Evolutionary conservation across 2,113 vertebrate genomes (phyloP).

Genomic region (Tor tambroides): DNA sequence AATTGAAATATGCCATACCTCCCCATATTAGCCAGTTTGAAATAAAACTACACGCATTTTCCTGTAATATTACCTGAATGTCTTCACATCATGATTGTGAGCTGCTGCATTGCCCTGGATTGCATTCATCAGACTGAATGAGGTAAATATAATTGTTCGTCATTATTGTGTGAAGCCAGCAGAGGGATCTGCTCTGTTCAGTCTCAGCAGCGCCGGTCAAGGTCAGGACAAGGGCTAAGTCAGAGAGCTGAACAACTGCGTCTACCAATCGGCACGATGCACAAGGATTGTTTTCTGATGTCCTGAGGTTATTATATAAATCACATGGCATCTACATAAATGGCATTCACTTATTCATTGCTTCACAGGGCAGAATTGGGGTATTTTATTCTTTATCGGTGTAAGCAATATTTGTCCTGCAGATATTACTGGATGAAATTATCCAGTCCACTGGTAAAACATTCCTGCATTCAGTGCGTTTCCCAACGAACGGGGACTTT

Average conservation of each 20-base stretch:
- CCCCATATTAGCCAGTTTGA: not conserved
- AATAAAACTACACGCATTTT: not conserved
- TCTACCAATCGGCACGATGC: not conserved
- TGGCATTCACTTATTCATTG: not conserved
- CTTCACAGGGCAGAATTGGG: not conserved
- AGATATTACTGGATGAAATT: not conserved
- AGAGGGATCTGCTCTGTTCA: conserved; percentile 39
- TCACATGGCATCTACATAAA: conserved; percentile 13
- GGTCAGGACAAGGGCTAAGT: conserved; percentile 39
- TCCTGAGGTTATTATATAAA: not conserved
- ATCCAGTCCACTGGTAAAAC: not conserved
- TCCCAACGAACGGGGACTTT: not conserved
- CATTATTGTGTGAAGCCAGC: conserved; percentile 9
- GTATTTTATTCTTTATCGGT: not conserved
- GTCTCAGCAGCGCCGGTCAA: conserved; percentile 4
- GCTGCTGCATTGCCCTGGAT: not conserved
- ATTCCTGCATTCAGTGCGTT: not conserved
- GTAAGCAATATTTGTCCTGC: not conserved
- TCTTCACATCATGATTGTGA: not conserved
- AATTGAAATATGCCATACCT: not conserved
- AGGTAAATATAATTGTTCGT: not conserved
- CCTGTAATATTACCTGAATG: not conserved
- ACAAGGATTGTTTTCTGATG: not conserved
- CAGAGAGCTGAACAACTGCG: not conserved
- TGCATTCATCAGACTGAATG: not conserved